These are phyloP conservation scores for Albula goreensis DNA, from an alignment of 2,113 vertebrate genomes.

Conservation along the genomic window DNA sequence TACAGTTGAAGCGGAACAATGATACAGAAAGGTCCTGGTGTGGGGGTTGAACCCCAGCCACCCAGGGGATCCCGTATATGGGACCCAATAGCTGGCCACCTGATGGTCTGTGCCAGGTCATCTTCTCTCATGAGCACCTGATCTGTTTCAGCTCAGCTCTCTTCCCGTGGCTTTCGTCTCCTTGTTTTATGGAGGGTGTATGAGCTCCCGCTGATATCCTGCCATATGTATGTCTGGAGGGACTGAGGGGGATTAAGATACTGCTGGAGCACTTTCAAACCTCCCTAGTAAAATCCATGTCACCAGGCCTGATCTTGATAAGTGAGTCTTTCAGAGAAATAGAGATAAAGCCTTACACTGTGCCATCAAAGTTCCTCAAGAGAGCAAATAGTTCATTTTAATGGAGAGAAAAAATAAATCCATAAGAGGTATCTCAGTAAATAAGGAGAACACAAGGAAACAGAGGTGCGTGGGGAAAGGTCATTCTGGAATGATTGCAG, in stretches of 20 bases:
- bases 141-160: neutral
- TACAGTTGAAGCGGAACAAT: no score
- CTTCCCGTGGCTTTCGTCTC: neutral
- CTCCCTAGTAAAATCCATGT: neutral
- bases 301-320: neutral
- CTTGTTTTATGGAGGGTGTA: neutral
- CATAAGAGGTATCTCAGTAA: neutral
- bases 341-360: neutral
- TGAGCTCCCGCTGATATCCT: neutral
- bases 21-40: no score
- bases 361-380: neutral
- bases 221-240: neutral
- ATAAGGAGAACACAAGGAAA: neutral
- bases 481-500: neutral
- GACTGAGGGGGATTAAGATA: neutral
- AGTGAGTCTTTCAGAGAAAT: neutral
- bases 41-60: no score
- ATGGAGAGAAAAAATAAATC: neutral
- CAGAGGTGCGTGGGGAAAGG: no score
- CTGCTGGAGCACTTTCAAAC: neutral
- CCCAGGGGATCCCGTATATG: no score
- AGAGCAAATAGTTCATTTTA: neutral
- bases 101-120: no score
- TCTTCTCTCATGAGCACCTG: no score
- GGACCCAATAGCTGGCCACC: no score